Conservation (phyloP, 2,888 invertebrate species). For the Chelonus formosanus region DNA sequence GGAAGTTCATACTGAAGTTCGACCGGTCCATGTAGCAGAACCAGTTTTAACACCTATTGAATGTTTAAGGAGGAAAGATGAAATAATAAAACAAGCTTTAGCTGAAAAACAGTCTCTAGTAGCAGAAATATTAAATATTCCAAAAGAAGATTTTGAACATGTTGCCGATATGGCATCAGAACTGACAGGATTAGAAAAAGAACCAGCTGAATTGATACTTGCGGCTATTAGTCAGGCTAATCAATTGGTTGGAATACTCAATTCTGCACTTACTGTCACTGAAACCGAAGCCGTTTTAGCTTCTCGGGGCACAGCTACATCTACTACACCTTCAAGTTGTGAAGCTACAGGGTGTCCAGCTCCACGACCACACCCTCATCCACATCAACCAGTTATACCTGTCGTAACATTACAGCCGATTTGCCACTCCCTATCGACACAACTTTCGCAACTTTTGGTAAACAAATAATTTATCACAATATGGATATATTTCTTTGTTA, state of each 20-base stretch:
- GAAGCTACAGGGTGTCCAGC: conserved; percentile 64
- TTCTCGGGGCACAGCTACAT: conserved; percentile 63
- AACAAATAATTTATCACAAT: conserved; percentile 41
- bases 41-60: conserved; percentile 82
- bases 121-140: conserved; percentile 80
- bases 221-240: conserved; percentile 76
- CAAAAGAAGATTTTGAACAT: conserved; percentile 74
- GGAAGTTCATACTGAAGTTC: conserved; percentile 78
- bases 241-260: conserved; percentile 68
- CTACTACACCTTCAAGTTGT: conserved; percentile 46
- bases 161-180: conserved; percentile 72
- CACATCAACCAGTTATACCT: conserved; percentile 69
- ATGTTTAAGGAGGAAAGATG: conserved; percentile 77
- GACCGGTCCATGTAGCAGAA: conserved; percentile 79
- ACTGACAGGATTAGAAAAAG: conserved; percentile 67
- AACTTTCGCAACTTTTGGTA: conserved; percentile 77
- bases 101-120: conserved; percentile 79
- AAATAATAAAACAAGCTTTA: conserved; percentile 74
- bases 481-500: neutral
- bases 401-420: conserved; percentile 72
- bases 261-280: conserved; percentile 69
- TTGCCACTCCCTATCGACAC: conserved; percentile 72
- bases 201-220: conserved; percentile 75
- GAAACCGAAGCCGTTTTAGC: conserved; percentile 69
- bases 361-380: conserved; percentile 59